Conservation (phyloP, 2,113 vertebrate genomes). For the Lates calcarifer region DNA sequence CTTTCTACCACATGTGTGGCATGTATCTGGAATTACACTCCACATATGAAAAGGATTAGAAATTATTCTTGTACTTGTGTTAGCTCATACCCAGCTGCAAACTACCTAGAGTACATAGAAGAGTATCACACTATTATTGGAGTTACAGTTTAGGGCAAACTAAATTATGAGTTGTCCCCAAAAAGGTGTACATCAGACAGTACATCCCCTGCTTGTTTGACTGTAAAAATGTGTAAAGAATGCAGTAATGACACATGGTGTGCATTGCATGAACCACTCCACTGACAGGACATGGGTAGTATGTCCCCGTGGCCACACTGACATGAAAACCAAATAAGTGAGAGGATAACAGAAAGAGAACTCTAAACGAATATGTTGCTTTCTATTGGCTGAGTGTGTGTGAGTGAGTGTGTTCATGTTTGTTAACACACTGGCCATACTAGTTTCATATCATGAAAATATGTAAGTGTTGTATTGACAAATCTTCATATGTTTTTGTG, state of each 20-base stretch:
- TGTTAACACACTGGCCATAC: too few species aligned
- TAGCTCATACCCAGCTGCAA: slow-evolving; percentile 77
- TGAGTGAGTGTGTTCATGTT: too few species aligned
- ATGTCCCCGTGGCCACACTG: slow-evolving; percentile 72
- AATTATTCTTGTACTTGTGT: slow-evolving; percentile 72
- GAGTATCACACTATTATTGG: slow-evolving; percentile 78
- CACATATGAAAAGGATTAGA: slow-evolving; percentile 71
- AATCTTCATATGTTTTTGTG: too few species aligned
- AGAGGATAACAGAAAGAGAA: neutral
- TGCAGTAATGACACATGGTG: slow-evolving; percentile 75
- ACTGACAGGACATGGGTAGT: slow-evolving; percentile 63
- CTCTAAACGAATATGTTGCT: too few species aligned
- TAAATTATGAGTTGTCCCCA: slow-evolving; percentile 72
- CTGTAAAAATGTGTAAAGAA: slow-evolving; percentile 78
- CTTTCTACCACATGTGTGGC: slow-evolving; percentile 82
- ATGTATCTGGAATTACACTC: slow-evolving; percentile 79
- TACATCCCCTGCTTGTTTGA: slow-evolving; percentile 51
- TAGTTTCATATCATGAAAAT: too few species aligned
- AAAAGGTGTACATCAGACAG: slow-evolving; percentile 72
- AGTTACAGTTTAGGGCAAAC: slow-evolving; percentile 47
- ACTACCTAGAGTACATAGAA: slow-evolving; percentile 68
- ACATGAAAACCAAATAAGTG: slow-evolving; percentile 69
- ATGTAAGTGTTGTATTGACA: too few species aligned
- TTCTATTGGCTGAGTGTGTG: too few species aligned
- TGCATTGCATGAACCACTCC: slow-evolving; percentile 44